Evolutionary conservation across 2,888 invertebrate genomes (phyloP).

Genomic region (Ethmia dodecea): DNA sequence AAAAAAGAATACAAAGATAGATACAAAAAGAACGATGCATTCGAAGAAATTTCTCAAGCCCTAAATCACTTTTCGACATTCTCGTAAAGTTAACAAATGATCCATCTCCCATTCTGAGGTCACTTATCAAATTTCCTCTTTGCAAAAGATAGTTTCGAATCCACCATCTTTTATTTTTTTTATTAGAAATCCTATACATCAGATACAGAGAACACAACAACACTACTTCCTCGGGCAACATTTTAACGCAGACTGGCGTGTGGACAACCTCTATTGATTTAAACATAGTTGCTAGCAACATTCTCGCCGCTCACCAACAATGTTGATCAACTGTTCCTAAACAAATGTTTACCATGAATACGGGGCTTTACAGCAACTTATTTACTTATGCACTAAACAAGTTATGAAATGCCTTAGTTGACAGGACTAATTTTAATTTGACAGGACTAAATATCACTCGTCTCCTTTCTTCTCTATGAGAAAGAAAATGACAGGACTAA

Average conservation of each 20-base stretch:
- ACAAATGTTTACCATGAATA: neutral
- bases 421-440: no score
- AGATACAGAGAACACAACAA: slow-evolving; percentile 10
- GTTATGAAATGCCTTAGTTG: no score
- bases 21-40: slow-evolving; percentile 11
- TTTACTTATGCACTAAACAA: no score
- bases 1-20: slow-evolving; percentile 13
- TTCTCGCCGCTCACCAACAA: slow-evolving; percentile 2
- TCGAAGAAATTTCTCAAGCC: slow-evolving; percentile 17
- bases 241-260: slow-evolving; percentile 3
- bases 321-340: neutral
- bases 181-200: slow-evolving; percentile 13
- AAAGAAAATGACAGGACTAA: no score
- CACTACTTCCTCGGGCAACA: slow-evolving; percentile 11
- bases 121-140: slow-evolving; percentile 23
- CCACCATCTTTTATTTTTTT: slow-evolving; percentile 19
- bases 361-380: neutral
- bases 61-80: slow-evolving; percentile 24
- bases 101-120: slow-evolving; percentile 21
- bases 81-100: slow-evolving; percentile 24
- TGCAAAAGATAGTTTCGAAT: slow-evolving; percentile 21
- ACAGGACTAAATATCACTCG: no score
- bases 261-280: neutral
- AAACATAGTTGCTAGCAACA: slow-evolving; percentile 12
- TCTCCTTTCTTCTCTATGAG: no score